phyloP scores from a whole-genome alignment of 2,797 vertebrate genomes.

The Coreius guichenoti region DNA sequence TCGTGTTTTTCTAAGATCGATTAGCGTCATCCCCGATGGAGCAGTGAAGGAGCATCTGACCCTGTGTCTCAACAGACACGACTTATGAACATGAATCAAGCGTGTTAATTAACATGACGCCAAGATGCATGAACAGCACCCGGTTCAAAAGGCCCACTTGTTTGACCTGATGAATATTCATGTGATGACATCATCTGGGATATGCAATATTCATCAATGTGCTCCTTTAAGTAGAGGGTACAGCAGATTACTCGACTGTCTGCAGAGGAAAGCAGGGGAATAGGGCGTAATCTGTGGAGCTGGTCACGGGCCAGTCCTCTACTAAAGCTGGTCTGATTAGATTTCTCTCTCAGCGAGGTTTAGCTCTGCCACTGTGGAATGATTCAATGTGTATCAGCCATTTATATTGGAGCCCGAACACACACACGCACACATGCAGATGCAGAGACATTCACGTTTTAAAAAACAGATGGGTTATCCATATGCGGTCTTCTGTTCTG shows the following conservation, averaged over 20 bases:
- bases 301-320: conserved; percentile 39
- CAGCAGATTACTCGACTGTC: not conserved
- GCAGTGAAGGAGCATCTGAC: conserved; percentile 10
- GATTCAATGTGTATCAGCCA: conserved; percentile 12
- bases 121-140: not conserved
- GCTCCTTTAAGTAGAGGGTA: not conserved
- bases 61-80: not conserved
- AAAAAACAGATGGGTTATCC: conserved; percentile 11
- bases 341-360: conserved; percentile 25
- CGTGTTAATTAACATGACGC: not conserved
- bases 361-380: conserved; percentile 11
- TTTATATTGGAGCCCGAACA: conserved; percentile 5
- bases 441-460: not conserved
- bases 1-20: not conserved
- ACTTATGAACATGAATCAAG: conserved; percentile 13
- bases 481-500: not conserved
- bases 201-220: not conserved
- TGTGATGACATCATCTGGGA: not conserved
- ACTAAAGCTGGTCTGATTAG: conserved; percentile 31
- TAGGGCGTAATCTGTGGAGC: conserved; percentile 1
- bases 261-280: not conserved
- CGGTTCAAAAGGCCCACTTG: not conserved
- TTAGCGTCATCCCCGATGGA: not conserved
- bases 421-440: not conserved
- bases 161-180: conserved; percentile 38